These are phyloP conservation scores for Sigmodon hispidus DNA, from an alignment of 2,113 vertebrate genomes.

Conservation along the genomic window DNA sequence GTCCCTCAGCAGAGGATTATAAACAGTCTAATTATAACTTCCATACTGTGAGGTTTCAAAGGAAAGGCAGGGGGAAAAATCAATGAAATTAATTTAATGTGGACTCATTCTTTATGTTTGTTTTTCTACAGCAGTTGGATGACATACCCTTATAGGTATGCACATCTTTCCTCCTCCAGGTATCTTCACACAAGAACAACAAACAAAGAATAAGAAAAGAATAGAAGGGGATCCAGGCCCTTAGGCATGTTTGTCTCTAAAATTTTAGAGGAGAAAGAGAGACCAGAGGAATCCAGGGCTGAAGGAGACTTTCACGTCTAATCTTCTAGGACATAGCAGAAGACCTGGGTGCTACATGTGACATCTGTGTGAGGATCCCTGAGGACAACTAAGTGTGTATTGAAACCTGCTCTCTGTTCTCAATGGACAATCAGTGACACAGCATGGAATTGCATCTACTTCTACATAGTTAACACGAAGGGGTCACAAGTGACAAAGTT, in stretches of 20 bases:
- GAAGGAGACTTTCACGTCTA: not conserved
- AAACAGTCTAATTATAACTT: constrained; percentile 85
- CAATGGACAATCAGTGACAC: not conserved
- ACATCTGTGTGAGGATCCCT: not conserved
- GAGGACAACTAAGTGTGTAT: not conserved
- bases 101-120: constrained; percentile 44
- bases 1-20: constrained; percentile 76
- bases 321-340: not conserved
- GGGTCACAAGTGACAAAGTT: no score
- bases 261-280: not conserved
- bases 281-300: not conserved
- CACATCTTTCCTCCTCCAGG: not conserved
- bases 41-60: constrained; percentile 69
- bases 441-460: accelerated
- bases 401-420: not conserved
- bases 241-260: not conserved
- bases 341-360: not conserved
- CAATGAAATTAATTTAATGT: constrained; percentile 80
- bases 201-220: not conserved
- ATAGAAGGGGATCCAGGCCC: not conserved
- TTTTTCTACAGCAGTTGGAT: not conserved
- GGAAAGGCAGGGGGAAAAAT: constrained; percentile 34
- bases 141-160: not conserved
- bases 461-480: not conserved
- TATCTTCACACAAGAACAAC: constrained; percentile 27